These are phyloP conservation scores for Zoanthus gigantus DNA, from an alignment of 92 coral and sea anemone genomes.

Conservation along the genomic window DNA sequence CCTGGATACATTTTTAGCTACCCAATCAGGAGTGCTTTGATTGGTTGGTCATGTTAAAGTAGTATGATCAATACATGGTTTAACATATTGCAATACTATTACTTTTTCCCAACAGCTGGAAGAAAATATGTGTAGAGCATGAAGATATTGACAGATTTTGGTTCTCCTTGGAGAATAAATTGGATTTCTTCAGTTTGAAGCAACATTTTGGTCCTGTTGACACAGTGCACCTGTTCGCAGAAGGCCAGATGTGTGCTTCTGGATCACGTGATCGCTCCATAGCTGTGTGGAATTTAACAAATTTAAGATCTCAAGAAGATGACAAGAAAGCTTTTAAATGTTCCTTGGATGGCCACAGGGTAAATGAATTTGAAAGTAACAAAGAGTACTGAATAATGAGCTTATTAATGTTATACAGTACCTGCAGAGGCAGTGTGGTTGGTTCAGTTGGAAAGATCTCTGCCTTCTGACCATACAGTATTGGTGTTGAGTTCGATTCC, in stretches of 20 bases:
- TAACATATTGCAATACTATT: neutral
- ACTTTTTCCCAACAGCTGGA: constrained; percentile 66
- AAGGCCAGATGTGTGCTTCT: constrained; percentile 81
- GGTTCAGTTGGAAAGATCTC: too few species aligned
- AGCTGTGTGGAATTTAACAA: constrained; percentile 75
- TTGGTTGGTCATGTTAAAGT: too few species aligned
- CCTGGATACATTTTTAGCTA: too few species aligned
- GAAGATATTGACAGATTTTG: constrained; percentile 91
- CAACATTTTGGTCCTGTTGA: constrained; percentile 90
- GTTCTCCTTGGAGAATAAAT: constrained; percentile 60
- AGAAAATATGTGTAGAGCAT: constrained; percentile 84
- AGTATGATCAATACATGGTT: too few species aligned
- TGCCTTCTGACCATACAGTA: too few species aligned
- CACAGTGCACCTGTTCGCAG: constrained; percentile 80
- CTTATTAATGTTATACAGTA: too few species aligned
- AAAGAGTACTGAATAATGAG: too few species aligned
- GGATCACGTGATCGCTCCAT: constrained; percentile 84
- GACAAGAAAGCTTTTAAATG: constrained; percentile 72
- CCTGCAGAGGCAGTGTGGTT: too few species aligned
- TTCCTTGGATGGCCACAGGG: constrained; percentile 88
- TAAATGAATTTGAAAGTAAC: neutral
- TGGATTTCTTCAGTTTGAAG: constrained; percentile 76
- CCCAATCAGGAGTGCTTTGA: too few species aligned
- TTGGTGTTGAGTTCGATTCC: neutral
- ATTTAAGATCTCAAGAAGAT: constrained; percentile 62